Conservation (phyloP, 2,797 vertebrate genomes). For the Euphonia xanthogaster region DNA sequence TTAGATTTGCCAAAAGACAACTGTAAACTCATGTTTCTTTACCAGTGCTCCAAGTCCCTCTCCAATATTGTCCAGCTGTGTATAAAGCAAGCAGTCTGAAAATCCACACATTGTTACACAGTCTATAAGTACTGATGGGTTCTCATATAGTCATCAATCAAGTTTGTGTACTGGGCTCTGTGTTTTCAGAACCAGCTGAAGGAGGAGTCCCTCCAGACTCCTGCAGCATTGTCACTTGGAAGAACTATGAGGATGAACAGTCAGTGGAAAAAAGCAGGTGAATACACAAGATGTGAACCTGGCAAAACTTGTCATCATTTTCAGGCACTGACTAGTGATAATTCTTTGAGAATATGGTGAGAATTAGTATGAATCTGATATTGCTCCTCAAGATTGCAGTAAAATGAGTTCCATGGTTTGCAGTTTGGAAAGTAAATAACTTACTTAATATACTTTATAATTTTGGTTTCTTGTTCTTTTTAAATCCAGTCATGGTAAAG, state of each 20-base stretch:
- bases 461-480: neutral
- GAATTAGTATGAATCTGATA: neutral
- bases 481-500: neutral
- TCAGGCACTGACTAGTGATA: too few species aligned
- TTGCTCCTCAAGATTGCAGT: neutral
- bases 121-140: neutral
- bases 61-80: neutral
- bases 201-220: neutral
- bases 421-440: neutral
- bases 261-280: neutral
- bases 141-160: neutral
- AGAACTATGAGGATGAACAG: neutral
- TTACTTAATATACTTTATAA: neutral
- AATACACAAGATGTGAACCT: neutral
- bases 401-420: neutral
- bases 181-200: neutral
- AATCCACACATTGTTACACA: neutral
- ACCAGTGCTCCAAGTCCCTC: neutral
- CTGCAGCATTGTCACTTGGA: neutral
- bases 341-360: neutral
- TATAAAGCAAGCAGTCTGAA: neutral
- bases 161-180: neutral
- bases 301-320: neutral
- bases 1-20: neutral
- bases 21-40: neutral